phyloP scores from a whole-genome alignment of 2,113 vertebrate genomes.

The Coracopsis vasa region DNA sequence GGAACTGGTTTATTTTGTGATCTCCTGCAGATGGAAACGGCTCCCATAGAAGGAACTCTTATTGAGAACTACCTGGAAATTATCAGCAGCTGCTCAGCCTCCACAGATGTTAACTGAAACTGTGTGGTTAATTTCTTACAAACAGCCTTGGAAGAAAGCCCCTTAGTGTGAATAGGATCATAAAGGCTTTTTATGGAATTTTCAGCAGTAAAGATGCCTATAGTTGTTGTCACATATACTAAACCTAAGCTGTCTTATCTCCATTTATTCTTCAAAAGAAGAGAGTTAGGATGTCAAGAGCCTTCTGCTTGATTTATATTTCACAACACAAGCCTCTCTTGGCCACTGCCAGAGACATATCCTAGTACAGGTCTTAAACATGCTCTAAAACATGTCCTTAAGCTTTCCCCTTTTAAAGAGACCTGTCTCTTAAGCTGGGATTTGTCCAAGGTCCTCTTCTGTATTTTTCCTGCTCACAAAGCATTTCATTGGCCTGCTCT shows the following conservation, averaged over 20 bases:
- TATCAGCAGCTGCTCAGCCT: neutral
- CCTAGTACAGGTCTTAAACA: neutral
- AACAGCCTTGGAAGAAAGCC: neutral
- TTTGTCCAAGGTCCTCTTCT: neutral
- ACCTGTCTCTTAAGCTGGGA: neutral
- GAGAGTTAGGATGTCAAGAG: neutral
- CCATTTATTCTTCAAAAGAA: neutral
- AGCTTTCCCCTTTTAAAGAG: neutral
- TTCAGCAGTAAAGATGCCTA: neutral
- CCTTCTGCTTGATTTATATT: neutral
- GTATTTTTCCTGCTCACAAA: neutral
- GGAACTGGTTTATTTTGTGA: neutral
- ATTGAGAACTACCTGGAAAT: neutral
- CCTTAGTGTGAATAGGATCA: neutral
- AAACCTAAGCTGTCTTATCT: neutral
- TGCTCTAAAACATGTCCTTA: neutral
- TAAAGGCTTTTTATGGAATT: neutral
- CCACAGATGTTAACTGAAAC: neutral
- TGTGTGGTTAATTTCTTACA: neutral
- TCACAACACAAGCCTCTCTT: neutral
- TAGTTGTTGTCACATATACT: neutral
- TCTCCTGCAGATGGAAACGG: neutral
- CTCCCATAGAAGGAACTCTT: neutral
- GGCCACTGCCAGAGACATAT: neutral
- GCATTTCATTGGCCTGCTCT: neutral